Evolutionary conservation across 2,797 vertebrate genomes (phyloP).

Genomic region (Sebastes matsubarae): DNA sequence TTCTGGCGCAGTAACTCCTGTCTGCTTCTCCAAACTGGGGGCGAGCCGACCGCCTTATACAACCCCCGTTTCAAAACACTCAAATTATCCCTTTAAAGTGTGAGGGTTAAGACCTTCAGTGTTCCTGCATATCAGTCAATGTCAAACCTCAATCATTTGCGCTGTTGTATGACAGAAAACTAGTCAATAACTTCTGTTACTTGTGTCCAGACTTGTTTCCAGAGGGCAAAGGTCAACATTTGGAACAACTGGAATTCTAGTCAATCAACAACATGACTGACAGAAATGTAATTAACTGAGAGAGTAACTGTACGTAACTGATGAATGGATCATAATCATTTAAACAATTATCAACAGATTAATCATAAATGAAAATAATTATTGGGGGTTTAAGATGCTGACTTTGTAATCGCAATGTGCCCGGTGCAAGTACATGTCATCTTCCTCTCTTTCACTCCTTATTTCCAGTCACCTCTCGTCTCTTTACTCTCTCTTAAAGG

Average conservation of each 20-base stretch:
- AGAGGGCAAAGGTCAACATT: neutral
- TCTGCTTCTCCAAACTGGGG: too few relatives aligned
- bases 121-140: neutral
- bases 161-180: neutral
- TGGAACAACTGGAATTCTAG: neutral
- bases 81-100: neutral
- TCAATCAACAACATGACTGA: neutral
- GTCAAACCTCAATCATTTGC: neutral
- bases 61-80: too few relatives aligned
- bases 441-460: neutral
- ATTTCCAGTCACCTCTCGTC: neutral
- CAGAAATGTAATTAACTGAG: neutral
- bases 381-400: neutral
- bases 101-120: neutral
- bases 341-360: neutral
- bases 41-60: too few relatives aligned
- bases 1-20: too few relatives aligned
- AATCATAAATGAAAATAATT: neutral
- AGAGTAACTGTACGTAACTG: neutral
- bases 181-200: neutral
- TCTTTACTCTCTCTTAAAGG: neutral
- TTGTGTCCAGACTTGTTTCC: neutral
- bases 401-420: neutral
- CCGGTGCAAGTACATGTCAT: neutral
- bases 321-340: neutral